Base-by-base conservation (phyloP, 2,113 vertebrate species). In the Platichthys stellatus region DNA sequence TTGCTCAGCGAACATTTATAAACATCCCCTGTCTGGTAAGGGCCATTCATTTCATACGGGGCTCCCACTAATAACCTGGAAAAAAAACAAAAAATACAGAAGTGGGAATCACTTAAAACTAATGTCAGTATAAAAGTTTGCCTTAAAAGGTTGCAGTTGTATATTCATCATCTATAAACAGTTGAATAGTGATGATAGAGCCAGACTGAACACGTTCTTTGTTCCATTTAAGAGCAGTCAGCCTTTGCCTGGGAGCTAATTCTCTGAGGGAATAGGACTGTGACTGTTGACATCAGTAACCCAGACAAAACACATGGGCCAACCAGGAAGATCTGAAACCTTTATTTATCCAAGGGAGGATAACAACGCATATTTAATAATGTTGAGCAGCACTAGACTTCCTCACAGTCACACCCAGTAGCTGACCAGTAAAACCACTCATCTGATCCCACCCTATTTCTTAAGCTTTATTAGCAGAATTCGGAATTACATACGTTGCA, bases 21-120 rank as follows among this genome's bases (percentile, higher is more conserved):
- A 73, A 99, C 93, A 0, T 99, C 98, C 28, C 98, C 98, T 0
- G 97, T 99, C 90, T 96, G 96, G 93, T 97, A 96, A 21, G 95
- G 94, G n/a, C 97, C 97, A 0, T 95, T 98, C 87, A 94, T 97
- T 91, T 99, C 98, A 54, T 97, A 94, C 0, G 98, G 98, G 13
- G 97, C 97, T 0, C 97, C 98, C 58, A 99, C 97, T 61, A 99
- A 94, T 90, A 99, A 91, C 98, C 98, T 99, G 82, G 0, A 78
- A 83, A 61, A 40, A 62, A 88, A 14, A 21, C 23, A n/a, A 17
- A 75, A 31, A 63, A 57, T 63, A 2, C 6, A 67, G 78, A 74
- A 35, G n/a, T 81, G 54, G 81, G n/a, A 63, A 21, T 62, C 3
- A 35, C 12, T 66, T n/a, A 9, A 38, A 47, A 56, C 0, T 2